Evolutionary conservation across 2,113 vertebrate genomes (phyloP).

Genomic region (Ammodytes dubius): DNA sequence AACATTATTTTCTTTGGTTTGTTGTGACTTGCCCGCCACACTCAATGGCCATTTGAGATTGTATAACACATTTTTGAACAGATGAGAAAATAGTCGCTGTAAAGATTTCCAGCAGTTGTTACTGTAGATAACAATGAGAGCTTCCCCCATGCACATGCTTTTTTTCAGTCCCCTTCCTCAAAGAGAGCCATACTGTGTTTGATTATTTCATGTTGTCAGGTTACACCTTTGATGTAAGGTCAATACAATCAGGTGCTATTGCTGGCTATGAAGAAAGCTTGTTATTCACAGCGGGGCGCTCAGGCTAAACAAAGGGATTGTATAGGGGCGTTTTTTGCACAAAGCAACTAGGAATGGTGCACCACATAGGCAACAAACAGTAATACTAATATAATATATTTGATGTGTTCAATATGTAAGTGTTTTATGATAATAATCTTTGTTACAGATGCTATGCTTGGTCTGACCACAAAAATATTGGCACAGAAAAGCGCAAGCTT

Average conservation of each 20-base stretch:
- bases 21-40: conserved; percentile 9
- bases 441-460: not conserved
- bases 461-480: not conserved
- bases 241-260: conserved; percentile 9
- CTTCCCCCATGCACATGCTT: too few relatives aligned
- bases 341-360: not conserved
- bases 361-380: not conserved
- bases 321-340: not conserved
- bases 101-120: not conserved
- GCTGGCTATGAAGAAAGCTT: not conserved
- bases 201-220: not conserved
- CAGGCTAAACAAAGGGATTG: not conserved
- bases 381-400: not conserved
- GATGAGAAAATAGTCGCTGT: not conserved
- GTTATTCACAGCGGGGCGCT: not conserved
- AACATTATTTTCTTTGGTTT: not conserved
- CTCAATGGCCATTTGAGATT: not conserved
- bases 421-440: not conserved
- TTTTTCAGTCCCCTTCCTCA: not conserved
- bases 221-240: conserved; percentile 1
- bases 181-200: not conserved
- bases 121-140: too few relatives aligned
- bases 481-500: not conserved
- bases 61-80: not conserved
- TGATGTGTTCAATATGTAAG: not conserved